Conservation (phyloP, 2,113 vertebrate species). For the Symphodus melops region DNA sequence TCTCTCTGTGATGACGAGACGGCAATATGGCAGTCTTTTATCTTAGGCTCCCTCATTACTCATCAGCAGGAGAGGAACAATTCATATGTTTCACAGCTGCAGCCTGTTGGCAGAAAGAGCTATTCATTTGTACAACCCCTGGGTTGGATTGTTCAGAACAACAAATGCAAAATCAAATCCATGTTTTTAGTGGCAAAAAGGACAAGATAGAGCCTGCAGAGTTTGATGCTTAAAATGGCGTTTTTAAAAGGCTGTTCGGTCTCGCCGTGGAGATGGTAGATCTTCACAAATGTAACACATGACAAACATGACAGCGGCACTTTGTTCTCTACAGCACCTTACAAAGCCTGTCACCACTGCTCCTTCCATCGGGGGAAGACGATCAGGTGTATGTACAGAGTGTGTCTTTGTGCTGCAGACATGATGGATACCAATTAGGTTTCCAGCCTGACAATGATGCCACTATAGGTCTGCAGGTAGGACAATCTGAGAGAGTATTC, state of each 20-base stretch:
- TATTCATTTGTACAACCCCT: slow-evolving; percentile 72
- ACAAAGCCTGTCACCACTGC: slow-evolving; percentile 47
- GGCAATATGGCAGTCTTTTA: slow-evolving; percentile 74
- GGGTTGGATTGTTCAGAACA: slow-evolving; percentile 65
- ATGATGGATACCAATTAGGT: slow-evolving; percentile 61
- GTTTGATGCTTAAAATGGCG: slow-evolving; percentile 24
- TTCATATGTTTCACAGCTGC: slow-evolving; percentile 80
- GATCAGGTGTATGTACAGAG: slow-evolving; percentile 24
- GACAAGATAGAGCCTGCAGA: slow-evolving; percentile 40
- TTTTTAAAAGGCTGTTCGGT: slow-evolving; percentile 26
- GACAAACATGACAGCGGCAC: slow-evolving; percentile 37
- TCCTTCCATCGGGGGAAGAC: slow-evolving; percentile 29
- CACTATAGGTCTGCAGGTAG: slow-evolving; percentile 52
- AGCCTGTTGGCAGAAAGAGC: slow-evolving; percentile 71
- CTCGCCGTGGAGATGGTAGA: not conserved
- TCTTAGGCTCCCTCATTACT: slow-evolving; percentile 76
- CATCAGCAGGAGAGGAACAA: slow-evolving; percentile 76
- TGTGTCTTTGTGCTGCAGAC: slow-evolving; percentile 27
- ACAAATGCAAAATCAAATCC: slow-evolving; percentile 62
- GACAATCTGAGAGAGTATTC: slow-evolving; percentile 63
- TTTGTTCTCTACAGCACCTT: slow-evolving; percentile 35
- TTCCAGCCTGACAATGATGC: slow-evolving; percentile 46
- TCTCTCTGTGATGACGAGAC: slow-evolving; percentile 61
- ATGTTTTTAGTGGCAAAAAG: slow-evolving; percentile 43
- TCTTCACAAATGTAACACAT: slow-evolving; percentile 19